Base-by-base conservation (phyloP, 2,113 vertebrate genomes). In the Periophthalmus modestus region DNA sequence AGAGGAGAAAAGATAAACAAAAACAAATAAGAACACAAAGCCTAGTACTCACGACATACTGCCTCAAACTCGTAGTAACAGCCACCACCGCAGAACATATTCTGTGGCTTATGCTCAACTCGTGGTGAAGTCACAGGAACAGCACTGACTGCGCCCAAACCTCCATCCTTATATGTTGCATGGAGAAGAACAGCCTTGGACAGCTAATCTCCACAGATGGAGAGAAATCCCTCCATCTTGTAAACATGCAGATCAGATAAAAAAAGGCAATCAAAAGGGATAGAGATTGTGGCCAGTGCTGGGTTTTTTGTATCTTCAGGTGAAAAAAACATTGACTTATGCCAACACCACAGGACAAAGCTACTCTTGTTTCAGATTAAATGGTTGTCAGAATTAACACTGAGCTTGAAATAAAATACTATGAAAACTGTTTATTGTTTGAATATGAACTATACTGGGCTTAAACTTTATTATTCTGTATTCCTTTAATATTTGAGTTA, bases 151-250 rank as follows among this genome's bases (percentile, higher is more conserved):
- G 48, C 16, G 48, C 52, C 19, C 19, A 55, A 55, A 21, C 18
- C 54, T 81, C 76, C 78, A 72, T 82, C 81, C 87, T 92, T 93
- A 92, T 92, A 92, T 88, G n/a, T 72, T 50, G 71, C 36, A 72
- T 80, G 74, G 68, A 84, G 75, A 66, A 75, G 80, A 70, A 82
- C 87, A 87, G 87, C 92, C 91, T 93, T 93, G 93, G 89, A 92
- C 90, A 87, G 85, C 89, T 93, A 94, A 94, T 93, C 92, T 93
- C 91, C 48, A 74, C 88, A 89, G 89, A 92, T 88, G 91, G 90
- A 88, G 75, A 88, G 86, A 85, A 85, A 92, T 92, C 92, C 87
- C 87, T 86, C 83, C 82, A 91, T 89, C 83, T 86, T 84, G 90
- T 93, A 93, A 94, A 94, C 93, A 94, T 73, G 72, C 78, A 80